These are phyloP conservation scores for Volucella inflata DNA, from an alignment of 2,888 invertebrate species.

Conservation along the genomic window DNA sequence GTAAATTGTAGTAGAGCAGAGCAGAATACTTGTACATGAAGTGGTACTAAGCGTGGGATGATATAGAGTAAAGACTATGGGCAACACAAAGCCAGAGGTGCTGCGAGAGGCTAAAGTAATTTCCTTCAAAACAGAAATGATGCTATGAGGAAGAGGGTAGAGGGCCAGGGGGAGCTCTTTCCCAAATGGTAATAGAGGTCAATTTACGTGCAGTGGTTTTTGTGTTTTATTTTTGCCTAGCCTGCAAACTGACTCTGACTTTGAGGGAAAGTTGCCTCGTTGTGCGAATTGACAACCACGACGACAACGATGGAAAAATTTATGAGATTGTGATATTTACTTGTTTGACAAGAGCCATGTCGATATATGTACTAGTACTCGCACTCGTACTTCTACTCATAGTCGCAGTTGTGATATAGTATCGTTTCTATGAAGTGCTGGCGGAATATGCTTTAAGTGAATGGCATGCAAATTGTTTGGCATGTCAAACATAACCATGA, in stretches of 20 bases:
- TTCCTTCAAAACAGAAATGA: slow-evolving; percentile 13
- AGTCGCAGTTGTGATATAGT: too few species aligned
- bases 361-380: too few species aligned
- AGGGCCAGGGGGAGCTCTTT: not conserved
- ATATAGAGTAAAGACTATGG: not conserved
- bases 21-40: not conserved
- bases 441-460: slow-evolving; percentile 1
- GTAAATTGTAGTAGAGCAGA: not conserved
- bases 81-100: not conserved
- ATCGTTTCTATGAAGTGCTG: not conserved
- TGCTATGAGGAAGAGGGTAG: not conserved
- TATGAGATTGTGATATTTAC: slow-evolving; percentile 25
- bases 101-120: slow-evolving; percentile 2
- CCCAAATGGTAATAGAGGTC: slow-evolving; percentile 54
- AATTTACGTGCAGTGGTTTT: slow-evolving; percentile 56
- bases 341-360: slow-evolving; percentile 2
- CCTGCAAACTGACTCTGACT: slow-evolving; percentile 25
- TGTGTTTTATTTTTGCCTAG: slow-evolving; percentile 26
- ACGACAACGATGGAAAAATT: slow-evolving; percentile 26
- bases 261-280: slow-evolving; percentile 52
- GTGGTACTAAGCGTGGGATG: slow-evolving; percentile 22
- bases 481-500: slow-evolving; percentile 11
- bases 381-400: too few species aligned
- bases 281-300: slow-evolving; percentile 22
- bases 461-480: slow-evolving; percentile 26